Base-by-base conservation (phyloP, 2,113 vertebrate species). In the Trogon melanurus region DNA sequence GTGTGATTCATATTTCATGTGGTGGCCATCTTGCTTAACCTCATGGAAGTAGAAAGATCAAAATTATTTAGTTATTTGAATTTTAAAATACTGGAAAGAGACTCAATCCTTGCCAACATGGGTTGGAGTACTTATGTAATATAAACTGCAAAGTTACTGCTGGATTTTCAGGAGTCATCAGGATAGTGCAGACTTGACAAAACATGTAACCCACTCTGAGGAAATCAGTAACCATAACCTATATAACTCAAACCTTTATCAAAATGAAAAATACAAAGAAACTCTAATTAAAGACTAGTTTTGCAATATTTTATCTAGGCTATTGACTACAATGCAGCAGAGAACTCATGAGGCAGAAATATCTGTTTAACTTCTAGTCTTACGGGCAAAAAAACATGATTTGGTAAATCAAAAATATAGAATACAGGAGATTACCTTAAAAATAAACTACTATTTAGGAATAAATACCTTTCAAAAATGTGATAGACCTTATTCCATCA, bases 401-500 rank as follows among this genome's bases (percentile, higher is more conserved):
- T 23, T 72, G 26, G 79, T 51, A 58, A 74, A 73, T 12, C 0
- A 26, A 56, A 57, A 56, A 29, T 26, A 2, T 2, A 1, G 2
- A 88, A 72, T 17, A 29, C 3, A 54, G 48, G 11, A 50, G 2
- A 48, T 48, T 27, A 30, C 22, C 21, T 45, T 75, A 58, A 45
- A 2, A 79, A 34, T 53, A 91, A 91, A 48, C 11, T 2, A n/a
- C 15, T 76, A 5, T 36, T 61, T 73, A 45, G 61, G 16, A 76
- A 56, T 9, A 79, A 57, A 17, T 47, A 1, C 25, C 14, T 90
- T 88, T 61, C 29, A 41, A 83, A 47, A 29, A 26, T 4, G 30
- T 0, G 0, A 27, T 32, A 69, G 6, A 5, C 4, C 5, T n/a
- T 67, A 17, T 53, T 64, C 14, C 11, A 17, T 69, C 73, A 58